Evolutionary conservation across 2,113 vertebrate species (phyloP).

Genomic region (Paratilapia polleni): DNA sequence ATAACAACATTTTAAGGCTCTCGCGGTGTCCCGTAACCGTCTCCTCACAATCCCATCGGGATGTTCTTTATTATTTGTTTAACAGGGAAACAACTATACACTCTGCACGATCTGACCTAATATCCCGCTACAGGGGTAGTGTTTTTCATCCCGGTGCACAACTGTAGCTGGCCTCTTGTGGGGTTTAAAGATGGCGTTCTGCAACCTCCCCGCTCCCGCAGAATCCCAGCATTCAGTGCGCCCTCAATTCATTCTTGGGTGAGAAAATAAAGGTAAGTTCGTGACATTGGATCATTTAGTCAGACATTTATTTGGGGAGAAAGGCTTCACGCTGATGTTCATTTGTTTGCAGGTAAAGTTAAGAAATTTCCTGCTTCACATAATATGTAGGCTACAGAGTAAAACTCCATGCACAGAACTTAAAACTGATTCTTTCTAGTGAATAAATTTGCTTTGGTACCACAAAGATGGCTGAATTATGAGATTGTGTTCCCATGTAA

Average conservation of each 20-base stretch:
- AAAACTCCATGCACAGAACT: neutral
- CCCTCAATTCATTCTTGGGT: constrained; percentile 1
- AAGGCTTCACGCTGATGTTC: neutral
- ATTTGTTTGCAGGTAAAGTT: neutral
- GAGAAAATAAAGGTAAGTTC: constrained; percentile 37
- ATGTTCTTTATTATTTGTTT: constrained; percentile 17
- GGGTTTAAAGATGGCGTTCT: constrained; percentile 87
- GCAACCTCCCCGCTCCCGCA: constrained; percentile 72
- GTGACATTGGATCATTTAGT: neutral
- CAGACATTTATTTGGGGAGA: neutral
- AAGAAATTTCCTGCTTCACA: neutral
- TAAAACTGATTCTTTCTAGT: neutral
- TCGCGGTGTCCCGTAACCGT: constrained; percentile 14
- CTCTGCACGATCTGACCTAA: constrained; percentile 46
- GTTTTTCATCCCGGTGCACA: constrained; percentile 72
- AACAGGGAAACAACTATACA: constrained; percentile 1
- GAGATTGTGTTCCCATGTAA: too few species aligned
- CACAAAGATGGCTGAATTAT: too few species aligned
- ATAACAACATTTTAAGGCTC: constrained; percentile 49
- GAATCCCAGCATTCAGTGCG: constrained; percentile 79
- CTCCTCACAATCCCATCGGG: constrained; percentile 31
- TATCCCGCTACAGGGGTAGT: constrained; percentile 46
- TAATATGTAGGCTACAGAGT: neutral
- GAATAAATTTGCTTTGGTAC: neutral
- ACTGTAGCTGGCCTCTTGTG: constrained; percentile 76